A percentile compares a stretch with the other conserved stretches of the same genome.
Conservation (phyloP, 2,888 invertebrate genomes). For the Podabrus alpinus region DNA sequence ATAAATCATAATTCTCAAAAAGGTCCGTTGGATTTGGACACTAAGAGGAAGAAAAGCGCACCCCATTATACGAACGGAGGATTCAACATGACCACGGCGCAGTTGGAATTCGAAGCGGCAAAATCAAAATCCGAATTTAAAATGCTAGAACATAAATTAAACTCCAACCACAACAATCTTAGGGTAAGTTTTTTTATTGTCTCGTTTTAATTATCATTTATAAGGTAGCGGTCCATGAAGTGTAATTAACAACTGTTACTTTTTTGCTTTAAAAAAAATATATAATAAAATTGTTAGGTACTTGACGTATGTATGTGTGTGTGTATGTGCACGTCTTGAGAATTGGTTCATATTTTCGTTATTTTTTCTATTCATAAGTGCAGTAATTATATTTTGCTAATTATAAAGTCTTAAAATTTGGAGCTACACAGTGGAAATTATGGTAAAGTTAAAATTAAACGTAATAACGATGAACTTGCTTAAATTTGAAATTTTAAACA, state of each 20-base stretch:
- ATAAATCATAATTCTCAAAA: constrained; percentile 39
- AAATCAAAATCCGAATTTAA: constrained; percentile 26
- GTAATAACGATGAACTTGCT: constrained; percentile 30
- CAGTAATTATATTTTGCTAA: constrained; percentile 11
- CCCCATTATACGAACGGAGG: constrained; percentile 37
- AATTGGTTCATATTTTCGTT: constrained; percentile 38
- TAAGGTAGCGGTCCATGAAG: not conserved
- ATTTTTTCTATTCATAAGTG: constrained; percentile 21
- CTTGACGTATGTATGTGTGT: constrained; percentile 31
- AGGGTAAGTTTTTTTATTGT: constrained; percentile 32
- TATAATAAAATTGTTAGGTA: not conserved
- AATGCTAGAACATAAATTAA: constrained; percentile 13
- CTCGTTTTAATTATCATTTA: not conserved
- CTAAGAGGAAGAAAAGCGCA: constrained; percentile 35
- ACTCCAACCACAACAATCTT: constrained; percentile 23
- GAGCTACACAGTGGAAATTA: constrained; percentile 9
- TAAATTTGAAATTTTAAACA: constrained; percentile 31
- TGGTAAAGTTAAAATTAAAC: constrained; percentile 19
- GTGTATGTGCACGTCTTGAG: constrained; percentile 43
- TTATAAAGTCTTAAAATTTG: constrained; percentile 2
- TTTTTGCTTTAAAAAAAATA: not conserved
- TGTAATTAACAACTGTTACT: not conserved
- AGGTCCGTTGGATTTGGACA: constrained; percentile 44
- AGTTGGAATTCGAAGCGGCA: constrained; percentile 25
- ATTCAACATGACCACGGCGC: constrained; percentile 20